Conservation (phyloP, 2,797 vertebrate genomes). For the Hydrolagus colliei region DNA sequence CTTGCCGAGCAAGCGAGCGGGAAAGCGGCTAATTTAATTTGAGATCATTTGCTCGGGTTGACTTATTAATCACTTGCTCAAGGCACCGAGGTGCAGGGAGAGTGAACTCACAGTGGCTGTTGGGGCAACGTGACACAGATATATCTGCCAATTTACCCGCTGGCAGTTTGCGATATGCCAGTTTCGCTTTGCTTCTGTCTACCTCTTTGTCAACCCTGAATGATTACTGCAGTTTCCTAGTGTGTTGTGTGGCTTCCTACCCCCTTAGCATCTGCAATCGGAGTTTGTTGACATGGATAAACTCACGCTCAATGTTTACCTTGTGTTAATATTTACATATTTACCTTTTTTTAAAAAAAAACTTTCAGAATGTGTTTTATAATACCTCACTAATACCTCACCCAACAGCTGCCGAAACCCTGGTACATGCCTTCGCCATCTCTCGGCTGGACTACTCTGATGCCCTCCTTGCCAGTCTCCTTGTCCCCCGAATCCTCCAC, state of each 20-base stretch:
- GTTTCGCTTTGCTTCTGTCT: slow-evolving; percentile 34
- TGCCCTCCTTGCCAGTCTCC: too few relatives aligned
- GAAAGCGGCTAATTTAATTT: slow-evolving; percentile 50
- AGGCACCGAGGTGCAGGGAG: slow-evolving; percentile 43
- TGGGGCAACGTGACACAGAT: slow-evolving; percentile 45
- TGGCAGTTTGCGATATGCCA: slow-evolving; percentile 39
- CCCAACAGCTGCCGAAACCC: too few relatives aligned
- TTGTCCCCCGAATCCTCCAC: too few relatives aligned
- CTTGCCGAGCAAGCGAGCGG: slow-evolving; percentile 35
- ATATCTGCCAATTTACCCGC: not conserved
- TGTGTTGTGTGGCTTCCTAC: slow-evolving; percentile 54
- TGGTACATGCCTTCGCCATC: too few relatives aligned
- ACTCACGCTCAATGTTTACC: slow-evolving; percentile 31
- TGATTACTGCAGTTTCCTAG: slow-evolving; percentile 56
- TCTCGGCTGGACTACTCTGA: too few relatives aligned
- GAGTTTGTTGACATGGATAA: slow-evolving; percentile 51
- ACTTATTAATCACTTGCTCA: slow-evolving; percentile 51
- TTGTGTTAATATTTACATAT: slow-evolving; percentile 35
- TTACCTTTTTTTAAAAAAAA: slow-evolving; percentile 18
- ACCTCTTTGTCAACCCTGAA: slow-evolving; percentile 45
- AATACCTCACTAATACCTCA: too few relatives aligned
- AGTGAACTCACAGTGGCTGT: slow-evolving; percentile 52
- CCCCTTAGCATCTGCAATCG: slow-evolving; percentile 45
- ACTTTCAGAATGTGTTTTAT: too few relatives aligned
- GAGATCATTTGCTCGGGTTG: slow-evolving; percentile 52